Conservation (phyloP, 2,888 invertebrate species). For the Cyaniris semiargus region DNA sequence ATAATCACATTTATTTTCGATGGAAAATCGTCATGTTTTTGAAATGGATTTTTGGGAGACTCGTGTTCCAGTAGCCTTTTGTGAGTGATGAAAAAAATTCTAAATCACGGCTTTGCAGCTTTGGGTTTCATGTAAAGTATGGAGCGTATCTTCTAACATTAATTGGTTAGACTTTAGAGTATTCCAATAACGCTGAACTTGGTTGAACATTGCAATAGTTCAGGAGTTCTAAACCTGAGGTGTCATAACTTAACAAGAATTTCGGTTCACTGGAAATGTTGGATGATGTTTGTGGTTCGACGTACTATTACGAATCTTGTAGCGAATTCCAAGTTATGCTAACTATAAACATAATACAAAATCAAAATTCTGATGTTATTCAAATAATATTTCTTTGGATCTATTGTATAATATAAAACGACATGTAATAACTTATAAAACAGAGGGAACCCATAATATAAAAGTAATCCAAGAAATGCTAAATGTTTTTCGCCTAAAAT, state of each 20-base stretch:
- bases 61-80: too few relatives aligned
- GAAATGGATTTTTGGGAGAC: background rate
- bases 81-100: too few relatives aligned
- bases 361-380: background rate
- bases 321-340: background rate
- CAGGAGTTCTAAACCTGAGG: background rate
- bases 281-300: background rate
- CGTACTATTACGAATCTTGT: background rate
- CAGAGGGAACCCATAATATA: background rate
- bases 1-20: background rate
- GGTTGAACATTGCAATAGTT: background rate
- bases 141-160: background rate
- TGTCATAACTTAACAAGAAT: slow-evolving; percentile 1
- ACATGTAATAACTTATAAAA: background rate
- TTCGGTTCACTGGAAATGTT: background rate
- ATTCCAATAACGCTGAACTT: background rate
- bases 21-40: background rate
- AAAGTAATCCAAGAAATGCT: too few relatives aligned
- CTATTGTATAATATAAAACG: too few relatives aligned
- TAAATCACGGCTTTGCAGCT: too few relatives aligned
- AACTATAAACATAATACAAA: background rate
- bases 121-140: too few relatives aligned
- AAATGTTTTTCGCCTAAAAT: too few relatives aligned
- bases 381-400: background rate
- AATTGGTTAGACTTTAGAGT: background rate